phyloP scores from a whole-genome alignment of 2,113 vertebrate genomes.

The Acrocephalus kingi region DNA sequence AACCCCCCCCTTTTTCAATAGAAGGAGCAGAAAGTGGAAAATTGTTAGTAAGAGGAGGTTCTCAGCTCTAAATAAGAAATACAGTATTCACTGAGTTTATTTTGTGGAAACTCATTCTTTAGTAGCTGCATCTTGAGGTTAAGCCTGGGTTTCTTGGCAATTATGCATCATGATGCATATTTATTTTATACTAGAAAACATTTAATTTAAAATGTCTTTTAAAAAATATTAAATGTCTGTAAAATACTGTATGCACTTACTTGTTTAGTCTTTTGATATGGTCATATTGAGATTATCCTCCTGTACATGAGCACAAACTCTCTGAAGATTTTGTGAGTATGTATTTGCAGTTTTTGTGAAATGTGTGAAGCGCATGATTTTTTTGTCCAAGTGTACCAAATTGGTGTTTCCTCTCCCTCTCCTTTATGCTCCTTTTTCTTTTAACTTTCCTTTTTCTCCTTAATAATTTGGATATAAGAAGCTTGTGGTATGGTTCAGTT shows the following conservation, averaged over 20 bases:
- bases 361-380: neutral
- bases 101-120: neutral
- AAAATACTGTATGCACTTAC: neutral
- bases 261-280: neutral
- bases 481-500: neutral
- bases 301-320: neutral
- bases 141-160: neutral
- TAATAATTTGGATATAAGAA: neutral
- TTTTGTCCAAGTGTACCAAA: neutral
- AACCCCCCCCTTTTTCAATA: accelerated
- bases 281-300: neutral
- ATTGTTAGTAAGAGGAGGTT: neutral
- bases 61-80: neutral
- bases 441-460: neutral
- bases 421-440: neutral
- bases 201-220: neutral
- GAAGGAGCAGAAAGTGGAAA: neutral
- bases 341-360: neutral
- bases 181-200: neutral
- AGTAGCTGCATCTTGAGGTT: neutral
- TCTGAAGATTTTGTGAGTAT: neutral
- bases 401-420: neutral
- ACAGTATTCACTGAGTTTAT: neutral
- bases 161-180: neutral
- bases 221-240: neutral